Conservation (phyloP, 2,888 invertebrate genomes). For the Pelosia muscerda region DNA sequence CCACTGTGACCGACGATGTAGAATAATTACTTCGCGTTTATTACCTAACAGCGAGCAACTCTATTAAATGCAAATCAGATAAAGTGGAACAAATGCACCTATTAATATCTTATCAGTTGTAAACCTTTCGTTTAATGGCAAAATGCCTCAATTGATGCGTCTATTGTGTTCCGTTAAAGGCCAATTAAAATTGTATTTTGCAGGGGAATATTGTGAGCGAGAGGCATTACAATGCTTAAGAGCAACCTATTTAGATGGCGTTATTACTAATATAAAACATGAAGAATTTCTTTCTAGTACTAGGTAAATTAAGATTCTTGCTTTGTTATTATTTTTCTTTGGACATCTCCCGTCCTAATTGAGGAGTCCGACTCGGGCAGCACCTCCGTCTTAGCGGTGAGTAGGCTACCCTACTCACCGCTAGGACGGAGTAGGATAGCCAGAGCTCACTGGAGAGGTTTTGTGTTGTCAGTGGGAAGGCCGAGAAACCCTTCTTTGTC, state of each 20-base stretch:
- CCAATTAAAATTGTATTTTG: background rate
- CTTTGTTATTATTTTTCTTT: no score
- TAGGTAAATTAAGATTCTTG: no score
- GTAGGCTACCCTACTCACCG: no score
- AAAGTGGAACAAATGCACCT: slow-evolving; percentile 15
- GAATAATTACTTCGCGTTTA: slow-evolving; percentile 43
- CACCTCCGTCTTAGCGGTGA: no score
- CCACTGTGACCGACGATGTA: slow-evolving; percentile 36
- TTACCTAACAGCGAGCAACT: slow-evolving; percentile 26
- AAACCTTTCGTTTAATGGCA: slow-evolving; percentile 13
- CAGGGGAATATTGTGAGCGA: background rate
- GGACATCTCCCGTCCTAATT: no score
- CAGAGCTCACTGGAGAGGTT: no score
- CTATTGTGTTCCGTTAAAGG: background rate
- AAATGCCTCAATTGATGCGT: slow-evolving; percentile 15
- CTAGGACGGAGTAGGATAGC: no score
- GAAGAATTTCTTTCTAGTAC: no score
- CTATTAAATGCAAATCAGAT: slow-evolving; percentile 19
- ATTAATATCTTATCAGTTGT: slow-evolving; percentile 22
- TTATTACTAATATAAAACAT: background rate
- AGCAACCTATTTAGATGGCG: background rate
- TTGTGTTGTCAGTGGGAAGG: no score
- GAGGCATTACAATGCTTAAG: background rate
- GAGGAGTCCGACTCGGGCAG: no score
- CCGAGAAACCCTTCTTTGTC: no score